A percentile compares a stretch with the other conserved stretches of the same genome.
Conservation (phyloP, 2,797 vertebrate genomes). For the Molossus molossus region DNA sequence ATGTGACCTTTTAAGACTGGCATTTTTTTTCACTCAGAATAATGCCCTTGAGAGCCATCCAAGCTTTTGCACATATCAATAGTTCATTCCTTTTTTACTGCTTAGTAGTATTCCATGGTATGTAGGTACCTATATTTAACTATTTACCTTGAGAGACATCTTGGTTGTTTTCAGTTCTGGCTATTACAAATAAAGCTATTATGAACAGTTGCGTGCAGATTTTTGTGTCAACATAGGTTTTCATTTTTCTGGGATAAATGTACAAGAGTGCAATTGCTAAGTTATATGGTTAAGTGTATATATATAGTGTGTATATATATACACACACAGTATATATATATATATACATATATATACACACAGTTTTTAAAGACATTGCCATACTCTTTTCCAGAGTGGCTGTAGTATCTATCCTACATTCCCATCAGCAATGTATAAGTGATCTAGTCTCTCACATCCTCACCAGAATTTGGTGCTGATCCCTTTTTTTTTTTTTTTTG, state of each 20-base stretch:
- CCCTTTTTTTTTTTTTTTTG: constrained; percentile 34
- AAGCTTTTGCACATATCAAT: neutral
- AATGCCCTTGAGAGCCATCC: constrained; percentile 18
- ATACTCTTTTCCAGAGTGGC: constrained; percentile 37
- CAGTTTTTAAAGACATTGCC: constrained; percentile 58
- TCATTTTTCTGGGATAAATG: constrained; percentile 45
- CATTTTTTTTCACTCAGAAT: constrained; percentile 2
- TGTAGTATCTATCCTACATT: constrained; percentile 31
- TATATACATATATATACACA: too few relatives aligned
- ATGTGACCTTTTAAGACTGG: constrained; percentile 44
- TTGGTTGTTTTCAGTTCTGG: constrained; percentile 52
- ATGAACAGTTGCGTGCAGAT: constrained; percentile 19
- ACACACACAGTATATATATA: neutral
- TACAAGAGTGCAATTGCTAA: neutral
- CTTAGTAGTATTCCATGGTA: constrained; percentile 5
- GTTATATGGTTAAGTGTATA: neutral
- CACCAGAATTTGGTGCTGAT: constrained; percentile 46
- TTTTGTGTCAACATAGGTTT: constrained; percentile 63
- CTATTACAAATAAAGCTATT: constrained; percentile 65
- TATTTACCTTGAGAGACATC: constrained; percentile 17
- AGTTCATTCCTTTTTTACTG: constrained; percentile 28
- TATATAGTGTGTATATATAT: neutral
- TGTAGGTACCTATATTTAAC: constrained; percentile 19
- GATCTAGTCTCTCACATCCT: constrained; percentile 60
- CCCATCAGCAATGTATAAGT: neutral